Base-by-base conservation (phyloP, 92 coral and sea anemone species). In the Heliopora coerulea region DNA sequence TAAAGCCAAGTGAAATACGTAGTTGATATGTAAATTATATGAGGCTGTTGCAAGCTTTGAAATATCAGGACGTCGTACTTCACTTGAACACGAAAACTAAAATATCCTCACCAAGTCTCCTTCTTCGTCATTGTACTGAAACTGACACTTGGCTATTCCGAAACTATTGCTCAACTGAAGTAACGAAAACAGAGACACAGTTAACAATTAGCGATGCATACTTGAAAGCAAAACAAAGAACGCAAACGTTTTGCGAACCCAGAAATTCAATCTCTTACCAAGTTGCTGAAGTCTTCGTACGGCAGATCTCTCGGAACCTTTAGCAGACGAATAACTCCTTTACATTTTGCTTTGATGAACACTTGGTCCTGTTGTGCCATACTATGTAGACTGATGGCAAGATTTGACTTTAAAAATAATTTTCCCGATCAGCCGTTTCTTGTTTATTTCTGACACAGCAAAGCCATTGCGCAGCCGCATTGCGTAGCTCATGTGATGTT, bases 41-140 rank as follows among this genome's bases (percentile, higher is more conserved):
- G n/a, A n/a, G n/a, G n/a, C n/a, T n/a, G n/a, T n/a, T n/a, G n/a
- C n/a, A n/a, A n/a, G n/a, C n/a, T n/a, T n/a, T n/a, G n/a, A n/a
- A n/a, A n/a, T n/a, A n/a, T n/a, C 10, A 19, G 61, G 28, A 56
- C 24, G 61, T 8, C n/a, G n/a, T n/a, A n/a, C 11, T 37, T 37
- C 11, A 37, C 11, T 37, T 37, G 4, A 11, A 37, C 11, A 4
- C 11, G 42, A 37, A 37, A 37, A 37, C 42, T 37, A 37, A 4
- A n/a, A 46, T 46, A 13, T 3, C 1, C 74, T 67, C 48, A 67
- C 74, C 59, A 24, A 27, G 29, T 67, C 74, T 67, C 74, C 74
- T 49, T 67, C 74, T 48, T 67, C 74, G 39, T 67, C 74, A 48
- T 59, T 46, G 74, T 67, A 67, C 31, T 67, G 57, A 32, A 67